phyloP scores from a whole-genome alignment of 2,888 invertebrate genomes.

The Pheosia gnoma region DNA sequence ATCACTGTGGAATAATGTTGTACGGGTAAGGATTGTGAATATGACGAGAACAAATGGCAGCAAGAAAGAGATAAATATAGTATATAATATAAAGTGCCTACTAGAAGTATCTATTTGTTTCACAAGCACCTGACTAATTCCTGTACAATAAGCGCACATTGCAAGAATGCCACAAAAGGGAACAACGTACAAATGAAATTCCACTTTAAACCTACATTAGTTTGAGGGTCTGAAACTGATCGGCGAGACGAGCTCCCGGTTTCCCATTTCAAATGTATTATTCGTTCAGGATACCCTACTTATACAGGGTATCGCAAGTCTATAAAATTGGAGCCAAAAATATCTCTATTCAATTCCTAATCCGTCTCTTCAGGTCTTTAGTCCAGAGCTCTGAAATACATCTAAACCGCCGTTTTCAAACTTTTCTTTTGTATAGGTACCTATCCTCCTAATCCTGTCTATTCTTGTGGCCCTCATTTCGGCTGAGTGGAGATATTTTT shows the following conservation, averaged over 20 bases:
- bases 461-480: slow-evolving; percentile 59
- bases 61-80: no score
- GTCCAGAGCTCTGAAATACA: slow-evolving; percentile 21
- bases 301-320: slow-evolving; percentile 18
- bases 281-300: slow-evolving; percentile 20
- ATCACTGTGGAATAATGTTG: not conserved
- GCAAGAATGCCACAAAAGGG: not conserved
- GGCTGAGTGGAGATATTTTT: slow-evolving; percentile 58
- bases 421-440: slow-evolving; percentile 39
- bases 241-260: slow-evolving; percentile 1
- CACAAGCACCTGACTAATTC: not conserved
- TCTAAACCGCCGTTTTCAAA: slow-evolving; percentile 37
- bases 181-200: slow-evolving; percentile 1
- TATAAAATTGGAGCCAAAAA: slow-evolving; percentile 15
- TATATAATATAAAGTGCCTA: no score
- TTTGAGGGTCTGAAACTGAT: slow-evolving; percentile 6
- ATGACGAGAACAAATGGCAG: no score
- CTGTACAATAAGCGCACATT: slow-evolving; percentile 1
- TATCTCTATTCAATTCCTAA: slow-evolving; percentile 28
- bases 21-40: not conserved
- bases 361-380: slow-evolving; percentile 15
- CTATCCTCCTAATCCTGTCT: slow-evolving; percentile 54
- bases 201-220: slow-evolving; percentile 2
- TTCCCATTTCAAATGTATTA: slow-evolving; percentile 15
- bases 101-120: no score